Evolutionary conservation across 1,140 invertebrate genomes (phyloP), one percentile per base, ranked within the genome.

Genomic region (Drosophila lacertosa): DNA sequence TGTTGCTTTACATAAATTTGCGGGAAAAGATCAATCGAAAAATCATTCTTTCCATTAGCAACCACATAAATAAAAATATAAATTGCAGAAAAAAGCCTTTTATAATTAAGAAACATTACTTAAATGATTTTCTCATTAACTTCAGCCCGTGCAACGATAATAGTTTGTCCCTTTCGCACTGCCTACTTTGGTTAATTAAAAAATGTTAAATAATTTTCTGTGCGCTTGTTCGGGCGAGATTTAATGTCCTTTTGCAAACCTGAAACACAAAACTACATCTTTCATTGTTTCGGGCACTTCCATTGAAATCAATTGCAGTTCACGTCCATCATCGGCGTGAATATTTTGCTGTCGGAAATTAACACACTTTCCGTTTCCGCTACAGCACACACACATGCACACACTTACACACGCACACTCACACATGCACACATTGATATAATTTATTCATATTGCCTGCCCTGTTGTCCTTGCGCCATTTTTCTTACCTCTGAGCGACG

Each of bases 311-410:
- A 83, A 83, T 83, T 84, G 79, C 79, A 83, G 79, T 71, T 74
- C 79, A 72, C 62, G 79, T 78, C 62, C 79, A 72, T 83, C 79
- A 83, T 60, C 59, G 50, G 69, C 74, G 70, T 69, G 77, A 82
- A 82, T 65, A 84, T 84, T 84, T 84, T 73, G 76, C 68, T 80
- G 76, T 84, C 80, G 80, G 80, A 84, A 84, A 84, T 84, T 84
- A 84, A 84, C 80, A 84, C 80, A 84, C 80, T 84, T 84, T 84
- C 80, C 80, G 80, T 80, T 84, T 84, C 80, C 80, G 80, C 60
- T 39, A n/a, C 13, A 29, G 32, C 35, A 42, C 39, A 58, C 44
- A 40, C 40, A 67, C 48, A 35, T 32, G 60, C 24, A 35, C 32
- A 50, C 58, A 47, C 44, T 35, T 20, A 57, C 48, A 42, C 22